These are phyloP conservation scores for Nansenia antarctica DNA, from an alignment of 2,113 vertebrate species.

Conservation along the genomic window DNA sequence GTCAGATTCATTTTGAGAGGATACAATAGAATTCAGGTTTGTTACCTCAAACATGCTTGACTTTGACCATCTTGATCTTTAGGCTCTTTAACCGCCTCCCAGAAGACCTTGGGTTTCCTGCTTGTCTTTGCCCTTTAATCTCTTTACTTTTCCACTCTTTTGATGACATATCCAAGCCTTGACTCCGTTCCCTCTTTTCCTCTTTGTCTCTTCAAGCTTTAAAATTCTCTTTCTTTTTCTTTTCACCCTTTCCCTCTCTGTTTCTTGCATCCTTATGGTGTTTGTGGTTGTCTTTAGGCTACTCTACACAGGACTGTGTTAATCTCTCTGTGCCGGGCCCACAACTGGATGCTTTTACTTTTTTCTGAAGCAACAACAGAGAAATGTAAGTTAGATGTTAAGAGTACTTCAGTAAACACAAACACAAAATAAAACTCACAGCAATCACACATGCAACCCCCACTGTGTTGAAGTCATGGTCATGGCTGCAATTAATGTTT, in stretches of 20 bases:
- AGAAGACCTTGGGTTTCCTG: slow-evolving; percentile 95
- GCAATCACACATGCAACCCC: neutral
- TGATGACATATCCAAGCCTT: slow-evolving; percentile 92
- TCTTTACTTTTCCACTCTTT: slow-evolving; percentile 97
- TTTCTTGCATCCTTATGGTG: slow-evolving; percentile 91
- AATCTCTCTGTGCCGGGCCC: slow-evolving; percentile 95
- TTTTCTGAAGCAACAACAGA: slow-evolving; percentile 99
- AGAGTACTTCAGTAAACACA: slow-evolving; percentile 28
- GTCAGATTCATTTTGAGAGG: slow-evolving; percentile 81
- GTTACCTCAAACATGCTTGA: slow-evolving; percentile 99
- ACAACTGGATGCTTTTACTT: slow-evolving; percentile 99
- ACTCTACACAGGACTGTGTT: slow-evolving; percentile 94
- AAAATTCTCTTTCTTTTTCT: slow-evolving; percentile 86
- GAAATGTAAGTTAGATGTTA: slow-evolving; percentile 94
- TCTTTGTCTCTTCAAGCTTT: slow-evolving; percentile 95
- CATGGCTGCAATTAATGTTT: too few relatives aligned
- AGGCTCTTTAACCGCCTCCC: slow-evolving; percentile 97
- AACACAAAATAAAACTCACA: neutral
- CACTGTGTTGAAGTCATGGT: neutral
- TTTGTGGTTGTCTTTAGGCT: slow-evolving; percentile 94
- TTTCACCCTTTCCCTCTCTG: slow-evolving; percentile 90
- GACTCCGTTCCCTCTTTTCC: slow-evolving; percentile 82
- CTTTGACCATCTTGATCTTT: slow-evolving; percentile 99
- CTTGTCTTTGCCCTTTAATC: slow-evolving; percentile 95
- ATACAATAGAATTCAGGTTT: slow-evolving; percentile 92